A percentile compares a stretch with the other conserved stretches of the same genome.
These are phyloP conservation scores for Bolinopsis microptera DNA, from an alignment of 37 sponge, comb jelly and placozoan species.

Conservation along the genomic window DNA sequence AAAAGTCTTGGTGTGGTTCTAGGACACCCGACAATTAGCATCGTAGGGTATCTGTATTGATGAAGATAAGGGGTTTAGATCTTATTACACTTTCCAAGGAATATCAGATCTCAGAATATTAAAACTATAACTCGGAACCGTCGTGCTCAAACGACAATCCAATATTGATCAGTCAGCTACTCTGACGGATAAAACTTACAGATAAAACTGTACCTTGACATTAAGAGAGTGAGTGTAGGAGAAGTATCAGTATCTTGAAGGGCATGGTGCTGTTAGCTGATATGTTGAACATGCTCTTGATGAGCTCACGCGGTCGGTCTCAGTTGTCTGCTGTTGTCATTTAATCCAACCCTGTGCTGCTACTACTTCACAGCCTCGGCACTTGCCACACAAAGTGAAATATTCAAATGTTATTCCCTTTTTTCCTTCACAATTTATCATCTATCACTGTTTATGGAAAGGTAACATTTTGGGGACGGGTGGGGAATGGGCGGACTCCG, in stretches of 20 bases:
- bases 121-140: neutral
- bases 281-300: neutral
- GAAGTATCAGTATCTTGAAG: conserved; percentile 83
- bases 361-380: neutral
- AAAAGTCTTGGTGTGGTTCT: conserved; percentile 71
- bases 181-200: too few species aligned
- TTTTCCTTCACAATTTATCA: too few species aligned
- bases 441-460: too few species aligned
- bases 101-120: neutral
- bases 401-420: too few species aligned
- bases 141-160: neutral
- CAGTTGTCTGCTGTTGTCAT: conserved; percentile 46
- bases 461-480: too few species aligned
- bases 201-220: conserved; percentile 76
- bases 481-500: too few species aligned
- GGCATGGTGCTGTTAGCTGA: conserved; percentile 77
- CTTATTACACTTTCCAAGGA: too few species aligned
- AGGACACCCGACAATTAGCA: conserved; percentile 72
- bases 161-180: too few species aligned
- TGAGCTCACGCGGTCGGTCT: neutral
- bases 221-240: conserved; percentile 87
- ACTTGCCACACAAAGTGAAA: neutral
- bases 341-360: neutral
- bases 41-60: conserved; percentile 87
- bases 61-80: too few species aligned